Conservation (phyloP, 2,797 vertebrate genomes). For the Glossophaga mutica region DNA sequence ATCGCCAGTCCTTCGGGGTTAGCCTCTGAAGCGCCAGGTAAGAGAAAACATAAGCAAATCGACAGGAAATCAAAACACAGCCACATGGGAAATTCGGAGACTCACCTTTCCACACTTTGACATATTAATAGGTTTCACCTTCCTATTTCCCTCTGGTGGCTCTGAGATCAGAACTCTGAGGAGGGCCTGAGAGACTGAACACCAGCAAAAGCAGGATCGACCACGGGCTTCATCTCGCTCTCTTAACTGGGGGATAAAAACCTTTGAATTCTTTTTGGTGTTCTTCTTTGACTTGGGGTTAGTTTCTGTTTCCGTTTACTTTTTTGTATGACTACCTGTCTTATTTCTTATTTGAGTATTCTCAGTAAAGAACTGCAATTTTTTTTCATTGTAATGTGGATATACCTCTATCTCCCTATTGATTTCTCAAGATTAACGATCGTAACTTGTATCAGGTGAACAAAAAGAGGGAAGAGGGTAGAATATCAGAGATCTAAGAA, state of each 20-base stretch:
- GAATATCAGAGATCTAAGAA: not conserved
- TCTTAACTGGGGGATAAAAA: conserved; percentile 9
- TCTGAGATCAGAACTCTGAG: not conserved
- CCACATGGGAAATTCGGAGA: not conserved
- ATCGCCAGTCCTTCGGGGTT: not conserved
- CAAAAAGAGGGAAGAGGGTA: not conserved
- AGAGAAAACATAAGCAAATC: conserved; percentile 41
- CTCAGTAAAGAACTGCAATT: not conserved
- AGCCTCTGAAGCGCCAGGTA: conserved; percentile 12
- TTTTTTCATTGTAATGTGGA: not conserved
- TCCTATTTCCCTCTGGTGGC: not conserved
- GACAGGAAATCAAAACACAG: conserved; percentile 38
- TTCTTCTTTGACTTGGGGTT: conserved; percentile 16
- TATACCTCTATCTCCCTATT: not conserved
- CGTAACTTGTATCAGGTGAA: not conserved
- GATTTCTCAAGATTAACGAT: not conserved
- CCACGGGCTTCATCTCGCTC: not conserved
- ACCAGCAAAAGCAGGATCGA: not conserved
- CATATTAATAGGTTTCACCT: conserved; percentile 37
- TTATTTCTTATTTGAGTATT: not conserved
- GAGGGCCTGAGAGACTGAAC: not conserved
- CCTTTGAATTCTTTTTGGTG: not conserved
- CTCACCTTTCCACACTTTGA: conserved; percentile 8
- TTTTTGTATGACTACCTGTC: not conserved
- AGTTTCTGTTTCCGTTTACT: not conserved